Evolutionary conservation across 2,797 vertebrate genomes (phyloP), one percentile per base, ranked within the genome.

Genomic region (Octomys mimax): DNA sequence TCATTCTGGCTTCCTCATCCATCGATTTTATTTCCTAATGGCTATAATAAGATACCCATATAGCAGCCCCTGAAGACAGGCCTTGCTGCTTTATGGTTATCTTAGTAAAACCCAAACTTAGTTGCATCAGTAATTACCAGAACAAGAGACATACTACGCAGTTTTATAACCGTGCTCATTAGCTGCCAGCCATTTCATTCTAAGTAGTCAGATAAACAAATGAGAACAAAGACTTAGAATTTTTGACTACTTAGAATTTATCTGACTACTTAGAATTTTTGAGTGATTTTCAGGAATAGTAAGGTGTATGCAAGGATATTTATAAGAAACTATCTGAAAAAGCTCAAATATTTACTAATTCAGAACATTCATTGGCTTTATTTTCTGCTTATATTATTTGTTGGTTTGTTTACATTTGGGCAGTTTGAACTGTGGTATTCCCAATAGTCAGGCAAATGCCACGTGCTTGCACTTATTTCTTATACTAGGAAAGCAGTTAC

Each of bases 91-190:
- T 93, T 81, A 83, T 28, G 11, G 54, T 88, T 36, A 59, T 54
- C 16, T 84, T 36, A 91, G 42, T 52, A 95, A 90, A 94, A 89
- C 80, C 39, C 87, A 83, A 89, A 80, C 21, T 87, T 78, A 64
- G 42, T 57, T 79, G 59, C 75, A 92, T 89, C 57, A 83, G 46
- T 68, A 92, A 94, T 93, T 68, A 87, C 39, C 87, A 84, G 16
- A 87, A 66, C 24, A 79, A 62, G n/a, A 68, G 33, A 80, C 28
- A 42, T 54, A 77, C 6, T 46, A 61, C 21, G 87, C 22, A 49
- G 19, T 81, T 92, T 42, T 96, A 79, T 94, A 83, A 82, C 33
- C 36, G 49, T 12, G 36, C 70, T 95, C 57, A 52, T 71, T 42
- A 28, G 36, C 46, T 71, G 16, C 57, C 22, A 80, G 46, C 10